A percentile compares a stretch with the other conserved stretches of the same genome.
Conservation (phyloP, 1,140 invertebrate species). For the Penaeus indicus region DNA sequence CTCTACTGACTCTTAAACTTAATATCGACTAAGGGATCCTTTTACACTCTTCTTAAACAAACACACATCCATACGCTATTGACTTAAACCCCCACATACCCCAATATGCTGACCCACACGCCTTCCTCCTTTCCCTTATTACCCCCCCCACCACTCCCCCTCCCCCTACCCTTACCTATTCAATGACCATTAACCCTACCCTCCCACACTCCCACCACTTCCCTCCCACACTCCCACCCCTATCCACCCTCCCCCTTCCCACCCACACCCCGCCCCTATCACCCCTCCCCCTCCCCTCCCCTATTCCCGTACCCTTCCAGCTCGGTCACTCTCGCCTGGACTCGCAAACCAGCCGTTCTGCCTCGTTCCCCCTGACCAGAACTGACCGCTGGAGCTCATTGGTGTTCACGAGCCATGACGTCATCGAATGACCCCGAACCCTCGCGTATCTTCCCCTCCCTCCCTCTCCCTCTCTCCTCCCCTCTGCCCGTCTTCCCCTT, state of each 20-base stretch:
- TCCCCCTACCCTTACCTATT: not conserved
- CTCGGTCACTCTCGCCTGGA: not conserved
- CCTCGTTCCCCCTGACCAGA: conserved; percentile 15
- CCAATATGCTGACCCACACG: too few species aligned
- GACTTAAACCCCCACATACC: too few species aligned
- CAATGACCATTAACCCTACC: not conserved
- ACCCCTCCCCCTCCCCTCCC: not conserved
- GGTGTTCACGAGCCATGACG: conserved; percentile 38
- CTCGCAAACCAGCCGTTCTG: too few species aligned
- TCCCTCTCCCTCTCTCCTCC: too few species aligned
- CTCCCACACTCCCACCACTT: not conserved
- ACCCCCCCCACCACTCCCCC: not conserved
- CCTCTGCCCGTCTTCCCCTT: too few species aligned
- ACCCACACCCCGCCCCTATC: not conserved
- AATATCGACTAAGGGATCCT: too few species aligned
- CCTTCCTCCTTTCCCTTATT: conserved; percentile 2
- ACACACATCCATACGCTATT: too few species aligned
- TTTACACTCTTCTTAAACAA: too few species aligned
- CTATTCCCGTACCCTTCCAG: not conserved
- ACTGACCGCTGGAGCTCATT: conserved; percentile 50
- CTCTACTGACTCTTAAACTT: too few species aligned
- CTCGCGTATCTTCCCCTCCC: not conserved
- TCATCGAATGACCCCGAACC: conserved; percentile 38
- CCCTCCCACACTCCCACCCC: not conserved
- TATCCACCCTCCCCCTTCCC: not conserved